Percentiles rank a stretch among this genome's conserved stretches.
These are phyloP conservation scores for Smutsia gigantea DNA, from an alignment of 2,797 vertebrate species.

Conservation along the genomic window DNA sequence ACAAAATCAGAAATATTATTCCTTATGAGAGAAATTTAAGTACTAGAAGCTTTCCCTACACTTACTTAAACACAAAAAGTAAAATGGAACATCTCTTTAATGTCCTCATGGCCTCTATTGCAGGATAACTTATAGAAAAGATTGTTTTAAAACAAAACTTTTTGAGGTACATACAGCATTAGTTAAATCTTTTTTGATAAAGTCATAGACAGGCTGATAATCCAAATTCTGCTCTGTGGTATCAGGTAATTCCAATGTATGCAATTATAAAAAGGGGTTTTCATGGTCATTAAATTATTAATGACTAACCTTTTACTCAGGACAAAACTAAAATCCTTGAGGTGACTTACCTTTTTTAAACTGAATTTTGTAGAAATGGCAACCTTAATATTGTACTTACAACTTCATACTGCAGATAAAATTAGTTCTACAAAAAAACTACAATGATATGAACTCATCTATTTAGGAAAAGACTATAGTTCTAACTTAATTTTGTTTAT, in stretches of 20 bases:
- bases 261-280: too few species aligned
- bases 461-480: neutral
- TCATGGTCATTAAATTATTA: neutral
- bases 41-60: neutral
- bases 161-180: neutral
- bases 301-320: neutral
- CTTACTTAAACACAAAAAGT: constrained; percentile 12
- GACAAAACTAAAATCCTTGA: constrained; percentile 16
- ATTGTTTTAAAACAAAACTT: neutral
- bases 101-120: neutral
- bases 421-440: constrained; percentile 11
- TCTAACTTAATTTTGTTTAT: neutral
- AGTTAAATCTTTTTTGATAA: constrained; percentile 33
- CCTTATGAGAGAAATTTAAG: neutral
- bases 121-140: neutral
- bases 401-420: constrained; percentile 1
- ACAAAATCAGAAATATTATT: neutral
- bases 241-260: neutral
- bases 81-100: neutral
- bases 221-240: neutral
- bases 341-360: constrained; percentile 15
- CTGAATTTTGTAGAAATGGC: neutral
- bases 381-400: neutral
- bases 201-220: neutral
- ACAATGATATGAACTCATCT: neutral